phyloP scores from a whole-genome alignment of 2,113 vertebrate species.

The Indri indri region DNA sequence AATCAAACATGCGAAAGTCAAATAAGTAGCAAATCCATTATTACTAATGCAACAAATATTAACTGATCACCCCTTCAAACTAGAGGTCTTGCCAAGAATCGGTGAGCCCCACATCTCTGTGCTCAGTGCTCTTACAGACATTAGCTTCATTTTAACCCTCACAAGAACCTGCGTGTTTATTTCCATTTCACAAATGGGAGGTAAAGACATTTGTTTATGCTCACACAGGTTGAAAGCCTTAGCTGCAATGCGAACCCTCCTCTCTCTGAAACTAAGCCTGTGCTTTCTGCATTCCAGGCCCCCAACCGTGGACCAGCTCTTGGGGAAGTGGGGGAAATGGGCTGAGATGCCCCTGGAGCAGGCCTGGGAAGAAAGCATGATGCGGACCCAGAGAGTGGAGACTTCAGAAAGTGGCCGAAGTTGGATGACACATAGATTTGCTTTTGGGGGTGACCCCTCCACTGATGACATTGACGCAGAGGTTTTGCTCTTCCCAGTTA shows the following conservation, averaged over 20 bases:
- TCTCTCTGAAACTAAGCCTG: background rate
- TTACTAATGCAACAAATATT: background rate
- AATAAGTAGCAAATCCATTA: background rate
- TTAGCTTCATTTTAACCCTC: background rate
- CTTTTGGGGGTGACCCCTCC: background rate
- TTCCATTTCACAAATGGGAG: background rate
- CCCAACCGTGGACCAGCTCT: background rate
- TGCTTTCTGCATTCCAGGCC: background rate
- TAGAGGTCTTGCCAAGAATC: background rate
- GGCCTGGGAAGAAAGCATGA: background rate
- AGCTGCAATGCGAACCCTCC: background rate
- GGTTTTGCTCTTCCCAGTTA: background rate
- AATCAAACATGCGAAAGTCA: background rate
- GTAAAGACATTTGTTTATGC: background rate
- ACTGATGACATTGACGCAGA: background rate
- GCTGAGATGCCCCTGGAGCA: background rate
- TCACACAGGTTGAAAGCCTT: background rate
- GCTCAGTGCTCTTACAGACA: background rate
- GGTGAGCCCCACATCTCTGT: background rate
- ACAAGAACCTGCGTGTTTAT: background rate
- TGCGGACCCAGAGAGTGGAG: background rate
- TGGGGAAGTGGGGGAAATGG: rapidly evolving
- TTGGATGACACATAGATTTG: rapidly evolving
- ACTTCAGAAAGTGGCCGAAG: background rate
- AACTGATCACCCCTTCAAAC: background rate